Conservation (phyloP, 2,888 invertebrate species). For the Caenorhabditis sp. region DNA sequence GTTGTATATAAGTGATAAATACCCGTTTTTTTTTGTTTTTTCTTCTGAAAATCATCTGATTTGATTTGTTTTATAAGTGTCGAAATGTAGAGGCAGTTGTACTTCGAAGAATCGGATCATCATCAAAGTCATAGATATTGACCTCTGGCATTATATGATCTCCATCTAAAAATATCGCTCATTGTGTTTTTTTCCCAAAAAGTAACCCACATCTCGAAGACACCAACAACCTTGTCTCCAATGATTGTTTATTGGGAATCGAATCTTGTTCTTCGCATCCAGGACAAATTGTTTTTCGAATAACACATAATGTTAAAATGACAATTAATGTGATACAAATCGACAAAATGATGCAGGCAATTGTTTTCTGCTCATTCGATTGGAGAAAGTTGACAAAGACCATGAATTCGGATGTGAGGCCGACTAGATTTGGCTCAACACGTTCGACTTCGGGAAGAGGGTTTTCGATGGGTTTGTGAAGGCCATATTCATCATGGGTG, state of each 20-base stretch:
- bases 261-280: constrained; percentile 1
- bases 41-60: neutral
- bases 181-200: neutral
- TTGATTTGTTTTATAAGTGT: no score
- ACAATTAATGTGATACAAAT: constrained; percentile 58
- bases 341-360: constrained; percentile 60
- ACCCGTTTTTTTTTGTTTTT: neutral
- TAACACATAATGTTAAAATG: constrained; percentile 57
- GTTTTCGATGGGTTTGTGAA: constrained; percentile 5
- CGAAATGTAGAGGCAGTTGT: constrained; percentile 8
- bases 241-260: constrained; percentile 19
- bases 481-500: constrained; percentile 36
- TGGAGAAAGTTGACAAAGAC: neutral
- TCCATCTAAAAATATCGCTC: constrained; percentile 16
- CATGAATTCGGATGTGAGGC: constrained; percentile 47
- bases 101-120: constrained; percentile 45
- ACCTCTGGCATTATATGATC: constrained; percentile 37
- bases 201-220: constrained; percentile 39
- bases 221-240: constrained; percentile 51
- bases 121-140: constrained; percentile 48
- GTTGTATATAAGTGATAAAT: neutral
- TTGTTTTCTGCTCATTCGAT: constrained; percentile 58
- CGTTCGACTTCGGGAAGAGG: constrained; percentile 17
- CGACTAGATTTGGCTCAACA: constrained; percentile 71
- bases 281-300: constrained; percentile 30